Conservation (phyloP, 92 coral and sea anemone species). For the Heliopora coerulea region DNA sequence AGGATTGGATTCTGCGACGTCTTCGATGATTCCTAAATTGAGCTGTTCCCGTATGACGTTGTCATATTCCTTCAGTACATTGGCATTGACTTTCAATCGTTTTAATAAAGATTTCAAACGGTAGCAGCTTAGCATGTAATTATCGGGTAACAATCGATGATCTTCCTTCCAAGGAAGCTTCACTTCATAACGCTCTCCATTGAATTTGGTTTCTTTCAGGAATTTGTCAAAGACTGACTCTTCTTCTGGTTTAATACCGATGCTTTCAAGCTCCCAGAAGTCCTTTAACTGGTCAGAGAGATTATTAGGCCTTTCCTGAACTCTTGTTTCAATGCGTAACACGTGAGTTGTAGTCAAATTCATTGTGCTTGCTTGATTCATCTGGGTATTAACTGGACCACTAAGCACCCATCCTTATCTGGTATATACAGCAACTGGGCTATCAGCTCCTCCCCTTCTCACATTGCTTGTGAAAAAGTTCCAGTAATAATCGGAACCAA, state of each 20-base stretch:
- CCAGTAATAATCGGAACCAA: conserved; percentile 70
- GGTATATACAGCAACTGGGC: conserved; percentile 59
- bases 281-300: background rate
- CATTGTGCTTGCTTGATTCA: background rate
- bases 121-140: background rate
- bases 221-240: conserved; percentile 20
- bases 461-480: conserved; percentile 53
- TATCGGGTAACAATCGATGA: conserved; percentile 6
- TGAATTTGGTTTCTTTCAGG: background rate
- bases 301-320: background rate
- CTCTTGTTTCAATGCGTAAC: background rate
- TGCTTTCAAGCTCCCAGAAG: conserved; percentile 29
- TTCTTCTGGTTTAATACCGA: conserved; percentile 11
- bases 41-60: conserved; percentile 5
- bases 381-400: conserved; percentile 50
- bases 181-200: conserved; percentile 13
- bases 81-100: conserved; percentile 10
- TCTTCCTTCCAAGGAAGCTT: conserved; percentile 30
- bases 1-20: background rate
- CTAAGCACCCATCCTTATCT: conserved; percentile 60
- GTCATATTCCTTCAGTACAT: conserved; percentile 22
- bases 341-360: conserved; percentile 11
- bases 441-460: conserved; percentile 42
- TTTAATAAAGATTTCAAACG: background rate
- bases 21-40: background rate